These are phyloP conservation scores for Linepithema humile DNA, from an alignment of 1,140 invertebrate species.

Conservation along the genomic window DNA sequence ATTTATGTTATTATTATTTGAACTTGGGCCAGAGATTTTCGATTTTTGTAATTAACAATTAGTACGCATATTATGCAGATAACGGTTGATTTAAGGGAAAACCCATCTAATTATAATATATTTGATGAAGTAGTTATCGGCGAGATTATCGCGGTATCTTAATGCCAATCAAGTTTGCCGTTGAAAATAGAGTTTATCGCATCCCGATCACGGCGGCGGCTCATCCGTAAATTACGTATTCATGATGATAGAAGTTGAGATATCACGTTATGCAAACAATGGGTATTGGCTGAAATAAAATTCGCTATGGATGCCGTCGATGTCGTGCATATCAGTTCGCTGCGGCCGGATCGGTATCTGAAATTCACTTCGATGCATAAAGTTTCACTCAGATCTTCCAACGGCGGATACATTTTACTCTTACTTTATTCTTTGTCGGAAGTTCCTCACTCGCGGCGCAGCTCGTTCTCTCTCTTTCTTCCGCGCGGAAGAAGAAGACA, in stretches of 20 bases:
- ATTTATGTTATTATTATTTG: not conserved
- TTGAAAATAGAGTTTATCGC: conserved; percentile 21
- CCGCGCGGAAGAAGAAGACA: not conserved
- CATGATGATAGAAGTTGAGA: conserved; percentile 14
- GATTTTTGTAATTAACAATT: not conserved
- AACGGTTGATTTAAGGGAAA: not conserved
- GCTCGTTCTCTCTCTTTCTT: not conserved
- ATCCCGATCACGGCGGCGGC: not conserved
- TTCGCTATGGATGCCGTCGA: not conserved
- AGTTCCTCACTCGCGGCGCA: conserved; percentile 20
- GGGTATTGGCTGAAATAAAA: conserved; percentile 37
- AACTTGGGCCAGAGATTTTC: not conserved
- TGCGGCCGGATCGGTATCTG: conserved; percentile 23
- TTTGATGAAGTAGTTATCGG: not conserved
- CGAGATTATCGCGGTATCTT: not conserved
- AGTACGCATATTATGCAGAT: not conserved
- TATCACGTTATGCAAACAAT: conserved; percentile 42
- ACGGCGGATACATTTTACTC: conserved; percentile 35
- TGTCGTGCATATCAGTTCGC: conserved; percentile 40
- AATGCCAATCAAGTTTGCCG: conserved; percentile 17
- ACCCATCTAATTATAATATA: not conserved
- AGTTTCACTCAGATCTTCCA: conserved; percentile 15
- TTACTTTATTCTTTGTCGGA: conserved; percentile 36
- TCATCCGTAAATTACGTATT: conserved; percentile 29
- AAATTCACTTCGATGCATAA: conserved; percentile 45